These are phyloP conservation scores for Drosophila prolongata DNA, from an alignment of 2,888 invertebrate species.

Conservation along the genomic window DNA sequence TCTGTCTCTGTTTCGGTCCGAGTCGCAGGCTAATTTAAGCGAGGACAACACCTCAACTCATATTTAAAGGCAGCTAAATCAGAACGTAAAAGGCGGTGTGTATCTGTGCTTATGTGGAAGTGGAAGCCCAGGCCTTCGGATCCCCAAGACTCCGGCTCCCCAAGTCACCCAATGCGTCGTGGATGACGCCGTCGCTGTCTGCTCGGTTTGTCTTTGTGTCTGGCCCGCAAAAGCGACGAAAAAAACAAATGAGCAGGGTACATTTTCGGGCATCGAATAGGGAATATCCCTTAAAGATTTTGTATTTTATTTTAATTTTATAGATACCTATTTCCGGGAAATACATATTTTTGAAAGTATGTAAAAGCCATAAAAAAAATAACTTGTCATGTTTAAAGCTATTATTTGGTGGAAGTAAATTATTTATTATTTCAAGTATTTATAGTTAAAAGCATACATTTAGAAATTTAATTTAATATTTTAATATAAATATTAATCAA, in stretches of 20 bases:
- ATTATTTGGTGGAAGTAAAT: too few species aligned
- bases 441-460: too few species aligned
- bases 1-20: conserved; percentile 45
- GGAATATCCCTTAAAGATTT: conserved; percentile 12
- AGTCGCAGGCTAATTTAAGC: conserved; percentile 78
- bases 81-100: conserved; percentile 48
- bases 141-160: conserved; percentile 37
- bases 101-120: conserved; percentile 52
- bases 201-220: conserved; percentile 81
- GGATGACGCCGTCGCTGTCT: conserved; percentile 58
- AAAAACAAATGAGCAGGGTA: conserved; percentile 21
- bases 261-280: background rate
- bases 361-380: too few species aligned
- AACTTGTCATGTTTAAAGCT: too few species aligned
- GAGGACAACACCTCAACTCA: conserved; percentile 82
- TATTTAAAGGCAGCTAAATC: conserved; percentile 82
- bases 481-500: too few species aligned
- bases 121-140: conserved; percentile 49
- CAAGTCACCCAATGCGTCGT: conserved; percentile 72
- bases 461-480: too few species aligned
- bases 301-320: too few species aligned
- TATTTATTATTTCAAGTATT: too few species aligned
- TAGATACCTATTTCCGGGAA: too few species aligned
- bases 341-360: too few species aligned
- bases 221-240: conserved; percentile 69